Conservation (phyloP, 2,888 invertebrate species). For the Chrysomela aeneicollis region DNA sequence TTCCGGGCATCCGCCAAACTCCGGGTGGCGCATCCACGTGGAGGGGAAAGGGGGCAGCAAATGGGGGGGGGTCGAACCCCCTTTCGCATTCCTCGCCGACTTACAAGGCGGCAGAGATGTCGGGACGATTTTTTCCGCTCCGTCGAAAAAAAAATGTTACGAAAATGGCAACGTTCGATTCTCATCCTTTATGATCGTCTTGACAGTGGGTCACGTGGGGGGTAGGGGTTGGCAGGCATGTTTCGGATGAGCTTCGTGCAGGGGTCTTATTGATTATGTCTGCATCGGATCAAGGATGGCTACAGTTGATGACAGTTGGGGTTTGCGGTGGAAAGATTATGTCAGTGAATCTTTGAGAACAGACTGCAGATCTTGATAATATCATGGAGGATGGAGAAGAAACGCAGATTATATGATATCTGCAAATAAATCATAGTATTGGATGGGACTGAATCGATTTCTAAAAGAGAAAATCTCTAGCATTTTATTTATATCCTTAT, state of each 20-base stretch:
- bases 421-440: too few relatives aligned
- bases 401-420: too few relatives aligned
- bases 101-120: conserved; percentile 43
- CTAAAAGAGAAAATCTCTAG: too few relatives aligned
- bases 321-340: neutral
- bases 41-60: conserved; percentile 11
- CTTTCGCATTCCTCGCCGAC: conserved; percentile 38
- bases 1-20: conserved; percentile 37
- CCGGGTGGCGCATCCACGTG: conserved; percentile 17
- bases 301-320: neutral
- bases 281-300: conserved; percentile 2
- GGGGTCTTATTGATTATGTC: neutral
- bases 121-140: conserved; percentile 38
- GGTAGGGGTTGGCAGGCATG: neutral
- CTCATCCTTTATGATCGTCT: conserved; percentile 28
- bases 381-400: too few relatives aligned
- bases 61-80: conserved; percentile 17
- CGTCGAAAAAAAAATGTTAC: conserved; percentile 23
- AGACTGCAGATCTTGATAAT: too few relatives aligned
- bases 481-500: too few relatives aligned
- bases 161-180: conserved; percentile 15
- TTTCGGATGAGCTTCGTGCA: neutral
- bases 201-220: conserved; percentile 30
- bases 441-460: too few relatives aligned
- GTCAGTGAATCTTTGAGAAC: too few relatives aligned